A percentile compares a stretch with the other conserved stretches of the same genome.
Conservation (phyloP, 1,140 invertebrate genomes). For the Theocolax elegans region DNA sequence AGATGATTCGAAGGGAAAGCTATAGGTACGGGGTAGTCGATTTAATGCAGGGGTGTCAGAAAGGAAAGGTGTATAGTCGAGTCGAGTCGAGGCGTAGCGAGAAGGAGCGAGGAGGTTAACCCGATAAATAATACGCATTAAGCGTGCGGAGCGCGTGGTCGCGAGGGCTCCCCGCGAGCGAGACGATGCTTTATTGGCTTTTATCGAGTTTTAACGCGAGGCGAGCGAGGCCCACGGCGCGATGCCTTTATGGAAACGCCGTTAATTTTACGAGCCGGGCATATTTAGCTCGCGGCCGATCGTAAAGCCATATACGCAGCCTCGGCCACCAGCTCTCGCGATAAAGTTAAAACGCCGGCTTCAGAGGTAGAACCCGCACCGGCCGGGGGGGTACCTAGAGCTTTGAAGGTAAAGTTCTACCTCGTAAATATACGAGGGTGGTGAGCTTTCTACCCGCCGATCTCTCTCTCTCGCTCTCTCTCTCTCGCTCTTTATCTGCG, state of each 20-base stretch:
- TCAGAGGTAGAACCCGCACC: constrained; percentile 1
- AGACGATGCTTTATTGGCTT: constrained; percentile 62
- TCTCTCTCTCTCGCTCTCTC: background rate
- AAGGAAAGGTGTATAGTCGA: too few relatives aligned
- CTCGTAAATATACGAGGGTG: constrained; percentile 60
- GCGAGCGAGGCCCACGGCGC: constrained; percentile 12
- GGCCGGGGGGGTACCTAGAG: too few relatives aligned
- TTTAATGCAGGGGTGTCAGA: too few relatives aligned
- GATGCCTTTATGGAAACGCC: constrained; percentile 65
- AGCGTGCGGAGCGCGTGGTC: background rate
- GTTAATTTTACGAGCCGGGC: constrained; percentile 65
- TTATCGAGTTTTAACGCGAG: constrained; percentile 62
- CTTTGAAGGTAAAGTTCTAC: constrained; percentile 61
- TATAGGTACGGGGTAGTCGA: too few relatives aligned
- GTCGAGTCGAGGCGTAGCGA: too few relatives aligned
- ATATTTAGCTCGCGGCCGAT: constrained; percentile 62
- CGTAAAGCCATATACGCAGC: constrained; percentile 63
- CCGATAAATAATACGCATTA: constrained; percentile 34
- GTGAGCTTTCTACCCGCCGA: background rate
- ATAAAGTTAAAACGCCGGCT: constrained; percentile 64
- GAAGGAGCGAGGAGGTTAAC: too few relatives aligned
- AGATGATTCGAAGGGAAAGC: too few relatives aligned
- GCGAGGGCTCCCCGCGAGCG: too few relatives aligned
- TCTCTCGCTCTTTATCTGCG: background rate
- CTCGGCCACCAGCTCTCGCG: constrained; percentile 41